Conservation (phyloP, 2,113 vertebrate species). For the Dissostichus mawsoni region DNA sequence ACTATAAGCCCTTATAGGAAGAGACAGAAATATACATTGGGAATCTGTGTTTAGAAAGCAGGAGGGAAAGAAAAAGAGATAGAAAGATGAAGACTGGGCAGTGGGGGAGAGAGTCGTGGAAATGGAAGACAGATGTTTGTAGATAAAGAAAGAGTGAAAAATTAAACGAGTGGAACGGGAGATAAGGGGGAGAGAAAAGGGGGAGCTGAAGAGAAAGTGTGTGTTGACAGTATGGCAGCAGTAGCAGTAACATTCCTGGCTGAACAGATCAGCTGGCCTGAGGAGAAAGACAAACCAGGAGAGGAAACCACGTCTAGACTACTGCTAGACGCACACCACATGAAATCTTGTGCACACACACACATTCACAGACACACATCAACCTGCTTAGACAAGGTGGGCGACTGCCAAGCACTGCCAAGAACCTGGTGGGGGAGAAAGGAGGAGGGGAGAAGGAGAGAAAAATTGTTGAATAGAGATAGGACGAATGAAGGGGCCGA, state of each 20-base stretch:
- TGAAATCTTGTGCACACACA: background rate
- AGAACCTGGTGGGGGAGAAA: constrained; percentile 60
- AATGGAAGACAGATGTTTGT: constrained; percentile 25
- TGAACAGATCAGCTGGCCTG: constrained; percentile 82
- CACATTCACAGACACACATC: constrained; percentile 57
- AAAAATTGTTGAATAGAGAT: constrained; percentile 52
- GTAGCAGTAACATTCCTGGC: constrained; percentile 81
- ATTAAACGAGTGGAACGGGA: constrained; percentile 26
- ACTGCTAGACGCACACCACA: constrained; percentile 53
- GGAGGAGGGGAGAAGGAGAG: constrained; percentile 41
- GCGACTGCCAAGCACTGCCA: constrained; percentile 76
- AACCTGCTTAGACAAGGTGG: constrained; percentile 81
- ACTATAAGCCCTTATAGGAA: constrained; percentile 7
- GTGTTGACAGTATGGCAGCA: constrained; percentile 74
- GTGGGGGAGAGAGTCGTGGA: background rate
- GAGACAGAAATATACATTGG: constrained; percentile 11
- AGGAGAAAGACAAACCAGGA: constrained; percentile 82
- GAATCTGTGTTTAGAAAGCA: constrained; percentile 8
- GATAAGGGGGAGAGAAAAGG: constrained; percentile 27
- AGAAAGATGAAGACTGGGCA: background rate
- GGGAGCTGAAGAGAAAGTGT: constrained; percentile 50
- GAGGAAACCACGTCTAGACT: constrained; percentile 84
- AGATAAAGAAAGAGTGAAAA: constrained; percentile 38
- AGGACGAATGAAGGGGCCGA: constrained; percentile 42
- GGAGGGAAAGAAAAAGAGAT: background rate